Evolutionary conservation across 2,888 invertebrate species (phyloP).

Genomic region (Trilocha varians): DNA sequence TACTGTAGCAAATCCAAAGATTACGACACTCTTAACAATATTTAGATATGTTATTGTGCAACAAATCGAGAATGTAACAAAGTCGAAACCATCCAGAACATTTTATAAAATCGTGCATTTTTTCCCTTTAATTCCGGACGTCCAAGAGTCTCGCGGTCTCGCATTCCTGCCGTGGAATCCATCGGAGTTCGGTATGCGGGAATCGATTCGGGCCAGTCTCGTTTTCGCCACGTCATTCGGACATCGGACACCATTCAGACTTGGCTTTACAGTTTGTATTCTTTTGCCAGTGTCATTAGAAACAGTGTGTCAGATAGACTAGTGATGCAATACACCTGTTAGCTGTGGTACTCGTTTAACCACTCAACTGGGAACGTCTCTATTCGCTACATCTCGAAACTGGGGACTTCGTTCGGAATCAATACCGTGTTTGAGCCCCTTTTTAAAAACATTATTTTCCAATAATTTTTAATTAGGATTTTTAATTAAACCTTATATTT

Average conservation of each 20-base stretch:
- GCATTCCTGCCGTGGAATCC: slow-evolving; percentile 34
- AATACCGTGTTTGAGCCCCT: too few relatives aligned
- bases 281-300: not conserved
- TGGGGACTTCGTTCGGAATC: too few relatives aligned
- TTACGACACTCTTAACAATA: too few relatives aligned
- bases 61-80: not conserved
- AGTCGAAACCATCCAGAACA: not conserved
- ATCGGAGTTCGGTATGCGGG: slow-evolving; percentile 66
- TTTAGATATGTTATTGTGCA: too few relatives aligned
- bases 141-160: not conserved
- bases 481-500: too few relatives aligned
- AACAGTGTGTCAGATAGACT: not conserved
- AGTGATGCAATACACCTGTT: slow-evolving; percentile 13
- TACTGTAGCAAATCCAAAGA: too few relatives aligned
- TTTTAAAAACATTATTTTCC: too few relatives aligned
- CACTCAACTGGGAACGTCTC: too few relatives aligned
- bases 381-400: too few relatives aligned
- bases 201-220: slow-evolving; percentile 65
- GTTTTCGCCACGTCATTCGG: slow-evolving; percentile 70
- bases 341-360: too few relatives aligned
- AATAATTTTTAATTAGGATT: too few relatives aligned
- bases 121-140: not conserved
- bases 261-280: not conserved
- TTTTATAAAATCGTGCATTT: not conserved
- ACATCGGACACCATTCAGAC: slow-evolving; percentile 26